Evolutionary conservation across 1,140 invertebrate genomes (phyloP).

Genomic region (Phymorhynchus buccinoides): DNA sequence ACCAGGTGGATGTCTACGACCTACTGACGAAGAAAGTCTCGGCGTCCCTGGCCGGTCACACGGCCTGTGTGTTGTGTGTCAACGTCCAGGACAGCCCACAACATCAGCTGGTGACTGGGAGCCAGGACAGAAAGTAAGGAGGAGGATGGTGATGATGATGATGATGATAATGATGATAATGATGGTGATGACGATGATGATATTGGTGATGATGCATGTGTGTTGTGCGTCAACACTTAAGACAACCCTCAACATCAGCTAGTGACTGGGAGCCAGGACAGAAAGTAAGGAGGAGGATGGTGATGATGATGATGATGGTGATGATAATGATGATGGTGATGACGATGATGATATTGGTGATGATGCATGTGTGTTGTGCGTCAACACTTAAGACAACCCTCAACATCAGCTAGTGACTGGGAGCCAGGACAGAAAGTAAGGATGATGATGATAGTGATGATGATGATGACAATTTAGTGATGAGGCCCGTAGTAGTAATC

Average conservation of each 20-base stretch:
- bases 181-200: no score
- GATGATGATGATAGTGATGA: constrained; percentile 13
- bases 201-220: background rate
- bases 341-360: no score
- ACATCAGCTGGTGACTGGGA: no score
- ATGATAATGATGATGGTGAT: background rate
- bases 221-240: no score
- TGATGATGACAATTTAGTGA: no score
- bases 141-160: constrained; percentile 46
- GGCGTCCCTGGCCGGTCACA: constrained; percentile 59
- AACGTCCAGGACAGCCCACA: no score
- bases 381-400: background rate
- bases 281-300: background rate
- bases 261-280: background rate
- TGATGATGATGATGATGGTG: background rate
- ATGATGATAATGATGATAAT: no score
- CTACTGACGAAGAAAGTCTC: constrained; percentile 45
- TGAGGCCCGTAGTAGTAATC: no score
- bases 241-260: background rate
- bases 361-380: background rate
- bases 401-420: background rate
- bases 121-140: no score
- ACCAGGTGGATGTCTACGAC: constrained; percentile 66
- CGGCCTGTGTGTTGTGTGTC: no score
- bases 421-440: no score